phyloP scores from a whole-genome alignment of 2,888 invertebrate species.

The Heptascelio sp. region DNA sequence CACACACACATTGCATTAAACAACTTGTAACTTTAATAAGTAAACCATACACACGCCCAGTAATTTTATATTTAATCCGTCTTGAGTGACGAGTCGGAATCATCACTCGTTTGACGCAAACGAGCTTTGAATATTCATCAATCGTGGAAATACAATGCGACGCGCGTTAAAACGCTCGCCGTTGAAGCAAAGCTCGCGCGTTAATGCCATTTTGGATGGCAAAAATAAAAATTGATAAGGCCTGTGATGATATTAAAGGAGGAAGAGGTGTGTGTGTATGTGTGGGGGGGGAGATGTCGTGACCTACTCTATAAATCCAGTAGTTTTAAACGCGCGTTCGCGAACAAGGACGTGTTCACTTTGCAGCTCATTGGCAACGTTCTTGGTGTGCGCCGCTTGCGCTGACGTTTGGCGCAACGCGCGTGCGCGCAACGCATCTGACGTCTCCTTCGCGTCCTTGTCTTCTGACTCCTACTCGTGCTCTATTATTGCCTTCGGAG shows the following conservation, averaged over 20 bases:
- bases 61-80: too few species aligned
- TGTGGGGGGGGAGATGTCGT: constrained; percentile 58
- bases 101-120: too few species aligned
- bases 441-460: constrained; percentile 59
- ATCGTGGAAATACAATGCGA: too few species aligned
- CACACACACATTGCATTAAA: too few species aligned
- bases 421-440: constrained; percentile 42
- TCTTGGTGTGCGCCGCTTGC: constrained; percentile 51
- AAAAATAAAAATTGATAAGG: constrained; percentile 28
- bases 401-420: constrained; percentile 59
- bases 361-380: constrained; percentile 54
- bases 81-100: too few species aligned
- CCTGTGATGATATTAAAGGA: constrained; percentile 7
- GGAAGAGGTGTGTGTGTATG: too few species aligned
- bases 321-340: constrained; percentile 69
- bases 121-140: too few species aligned
- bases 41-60: too few species aligned
- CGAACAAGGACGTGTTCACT: constrained; percentile 71
- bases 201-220: background rate
- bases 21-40: too few species aligned
- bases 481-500: constrained; percentile 61
- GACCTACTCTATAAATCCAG: constrained; percentile 75
- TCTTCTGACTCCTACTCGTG: constrained; percentile 63
- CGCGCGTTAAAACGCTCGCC: too few species aligned
- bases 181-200: too few species aligned